Conservation (phyloP, 2,888 invertebrate species). For the Strigamia transsilvanica region DNA sequence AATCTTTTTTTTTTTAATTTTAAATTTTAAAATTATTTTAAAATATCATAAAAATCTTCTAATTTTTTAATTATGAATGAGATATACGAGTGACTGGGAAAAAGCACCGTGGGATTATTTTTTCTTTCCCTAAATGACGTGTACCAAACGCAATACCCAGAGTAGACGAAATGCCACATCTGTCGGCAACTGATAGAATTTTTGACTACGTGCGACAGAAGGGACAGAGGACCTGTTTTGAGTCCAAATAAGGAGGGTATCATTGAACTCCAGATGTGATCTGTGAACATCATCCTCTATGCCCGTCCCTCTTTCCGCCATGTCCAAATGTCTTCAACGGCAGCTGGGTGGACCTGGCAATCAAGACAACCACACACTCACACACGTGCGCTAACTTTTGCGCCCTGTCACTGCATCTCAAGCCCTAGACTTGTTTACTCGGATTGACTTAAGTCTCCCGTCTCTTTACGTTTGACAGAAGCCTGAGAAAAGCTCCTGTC, state of each 20-base stretch:
- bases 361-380: constrained; percentile 22
- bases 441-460: constrained; percentile 44
- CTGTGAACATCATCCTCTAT: constrained; percentile 25
- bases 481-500: constrained; percentile 43
- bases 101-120: background rate
- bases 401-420: constrained; percentile 41
- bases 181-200: constrained; percentile 43
- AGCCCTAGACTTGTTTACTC: constrained; percentile 39
- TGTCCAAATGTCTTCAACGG: constrained; percentile 6
- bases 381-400: constrained; percentile 35
- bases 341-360: constrained; percentile 45
- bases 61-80: background rate
- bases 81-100: background rate
- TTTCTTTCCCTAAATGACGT: background rate
- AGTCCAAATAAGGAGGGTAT: constrained; percentile 46
- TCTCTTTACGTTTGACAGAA: constrained; percentile 43
- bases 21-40: too few species aligned
- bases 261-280: constrained; percentile 40
- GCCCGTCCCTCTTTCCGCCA: background rate
- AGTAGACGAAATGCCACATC: constrained; percentile 34
- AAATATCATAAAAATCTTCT: too few species aligned
- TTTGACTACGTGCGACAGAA: constrained; percentile 27
- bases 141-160: background rate
- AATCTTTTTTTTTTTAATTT: background rate
- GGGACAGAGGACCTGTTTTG: constrained; percentile 24